Conservation (phyloP, 64 coral and sea anemone species). For the Stichodactyla helianthus region DNA sequence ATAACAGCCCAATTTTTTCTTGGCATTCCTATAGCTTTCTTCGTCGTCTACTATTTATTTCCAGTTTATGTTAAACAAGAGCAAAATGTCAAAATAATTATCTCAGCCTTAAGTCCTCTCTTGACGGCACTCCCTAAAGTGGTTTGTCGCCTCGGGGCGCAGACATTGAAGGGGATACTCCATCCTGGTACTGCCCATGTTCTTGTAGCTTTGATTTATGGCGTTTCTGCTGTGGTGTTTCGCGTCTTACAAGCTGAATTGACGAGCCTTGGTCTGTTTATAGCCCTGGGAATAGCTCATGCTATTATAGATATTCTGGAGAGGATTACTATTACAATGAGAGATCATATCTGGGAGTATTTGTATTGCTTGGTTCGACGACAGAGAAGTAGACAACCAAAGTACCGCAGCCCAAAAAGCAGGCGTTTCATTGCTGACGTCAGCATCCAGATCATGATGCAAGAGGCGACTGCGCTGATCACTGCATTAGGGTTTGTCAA, state of each 20-base stretch:
- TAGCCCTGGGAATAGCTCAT: too few species aligned
- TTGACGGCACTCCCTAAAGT: slow-evolving; percentile 52
- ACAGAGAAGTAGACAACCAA: too few species aligned
- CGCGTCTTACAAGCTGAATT: slow-evolving; percentile 7
- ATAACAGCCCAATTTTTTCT: slow-evolving; percentile 50
- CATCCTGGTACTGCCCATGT: too few species aligned
- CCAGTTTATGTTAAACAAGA: slow-evolving; percentile 32
- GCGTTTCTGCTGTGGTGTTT: slow-evolving; percentile 47
- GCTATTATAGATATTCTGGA: too few species aligned
- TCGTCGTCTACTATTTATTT: slow-evolving; percentile 40
- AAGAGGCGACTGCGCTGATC: too few species aligned
- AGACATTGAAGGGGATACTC: slow-evolving; percentile 21
- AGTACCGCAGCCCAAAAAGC: too few species aligned
- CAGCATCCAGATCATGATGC: too few species aligned
- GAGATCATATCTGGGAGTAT: slow-evolving; percentile 19
- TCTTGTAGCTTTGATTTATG: background rate
- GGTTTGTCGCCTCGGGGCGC: slow-evolving; percentile 31
- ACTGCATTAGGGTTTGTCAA: too few species aligned
- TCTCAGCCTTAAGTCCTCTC: slow-evolving; percentile 37
- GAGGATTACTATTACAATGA: too few species aligned
- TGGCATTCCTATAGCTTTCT: slow-evolving; percentile 22
- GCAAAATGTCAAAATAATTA: slow-evolving; percentile 20
- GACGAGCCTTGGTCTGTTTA: too few species aligned
- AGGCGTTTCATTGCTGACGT: too few species aligned
- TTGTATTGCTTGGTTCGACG: too few species aligned